Evolutionary conservation across 1,140 invertebrate species (phyloP), one percentile per base, ranked within the genome.

Genomic region (Anthonomus grandis): DNA sequence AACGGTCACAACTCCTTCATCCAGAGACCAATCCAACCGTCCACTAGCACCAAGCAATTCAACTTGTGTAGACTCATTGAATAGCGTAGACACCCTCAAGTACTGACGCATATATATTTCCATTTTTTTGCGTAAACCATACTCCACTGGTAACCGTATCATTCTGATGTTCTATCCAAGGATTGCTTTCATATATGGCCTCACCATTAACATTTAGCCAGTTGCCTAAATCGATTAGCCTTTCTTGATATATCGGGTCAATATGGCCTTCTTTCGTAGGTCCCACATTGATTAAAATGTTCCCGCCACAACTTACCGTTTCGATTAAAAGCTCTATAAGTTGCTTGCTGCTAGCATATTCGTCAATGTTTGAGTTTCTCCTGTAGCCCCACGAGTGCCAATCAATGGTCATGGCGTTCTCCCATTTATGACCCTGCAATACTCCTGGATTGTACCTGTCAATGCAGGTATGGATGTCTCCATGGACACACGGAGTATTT

Each of bases 321-420:
- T 81, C 75, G 2, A 87, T 84, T 6, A 97, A 71, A 64, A 86
- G 81, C 51, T 77, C 76, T 0, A 96, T 72, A 0, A 97, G 74
- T 55, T 91, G 83, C 39, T 85, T 70, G 5, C 83, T 82, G 13
- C 81, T 85, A n/a, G 89, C 72, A 60, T 86, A 89, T 64, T 94
- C 88, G n/a, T 73, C 62, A 0, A 94, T 63, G 4, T 74, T 74
- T 21, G 90, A 85, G 70, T 90, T 85, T 65, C 89, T 80, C 36
- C 91, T 75, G 69, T 83, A 93, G 4, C 92, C 93, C 94, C 95
- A 98, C 0, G 93, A 95, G 17, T 78, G 69, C 59, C 78, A 83
- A 68, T 98, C 95, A 34, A 98, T 76, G 0, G 93, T 95, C 80
- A 97, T 91, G 12, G 86, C 86, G 72, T 94, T 94, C 74, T 95